Evolutionary conservation across 2,797 vertebrate species (phyloP).

Genomic region (Telmatherina bonti): DNA sequence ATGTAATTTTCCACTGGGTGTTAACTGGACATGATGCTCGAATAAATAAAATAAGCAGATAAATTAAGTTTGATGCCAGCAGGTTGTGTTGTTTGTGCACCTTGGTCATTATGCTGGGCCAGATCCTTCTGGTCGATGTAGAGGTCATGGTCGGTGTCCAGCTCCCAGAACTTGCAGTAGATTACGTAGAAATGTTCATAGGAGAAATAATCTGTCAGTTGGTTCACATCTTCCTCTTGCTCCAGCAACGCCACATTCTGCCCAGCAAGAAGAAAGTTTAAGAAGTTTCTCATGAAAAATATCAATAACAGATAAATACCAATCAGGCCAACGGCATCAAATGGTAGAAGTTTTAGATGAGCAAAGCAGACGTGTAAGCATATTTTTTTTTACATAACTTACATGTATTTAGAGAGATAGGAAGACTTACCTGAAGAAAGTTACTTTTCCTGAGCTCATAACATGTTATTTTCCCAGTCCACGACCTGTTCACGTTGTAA

Average conservation of each 20-base stretch:
- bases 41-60: neutral
- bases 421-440: slow-evolving; percentile 89
- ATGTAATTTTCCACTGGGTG: neutral
- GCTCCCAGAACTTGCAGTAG: slow-evolving; percentile 99
- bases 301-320: neutral
- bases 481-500: slow-evolving; percentile 95
- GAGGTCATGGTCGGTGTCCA: slow-evolving; percentile 96
- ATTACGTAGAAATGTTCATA: slow-evolving; percentile 99
- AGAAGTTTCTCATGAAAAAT: neutral
- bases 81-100: slow-evolving; percentile 67
- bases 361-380: neutral
- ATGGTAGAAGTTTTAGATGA: neutral
- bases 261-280: neutral
- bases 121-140: slow-evolving; percentile 93
- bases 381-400: neutral
- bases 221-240: slow-evolving; percentile 94
- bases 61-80: neutral
- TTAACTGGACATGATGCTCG: neutral
- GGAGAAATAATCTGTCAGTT: slow-evolving; percentile 95
- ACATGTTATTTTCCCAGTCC: slow-evolving; percentile 92
- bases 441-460: slow-evolving; percentile 93
- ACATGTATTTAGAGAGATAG: neutral
- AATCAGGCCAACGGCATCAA: neutral
- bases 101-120: slow-evolving; percentile 92
- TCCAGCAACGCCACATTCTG: slow-evolving; percentile 93